Evolutionary conservation across 2,888 invertebrate species (phyloP).

Genomic region (Nemapogon koenigi): DNA sequence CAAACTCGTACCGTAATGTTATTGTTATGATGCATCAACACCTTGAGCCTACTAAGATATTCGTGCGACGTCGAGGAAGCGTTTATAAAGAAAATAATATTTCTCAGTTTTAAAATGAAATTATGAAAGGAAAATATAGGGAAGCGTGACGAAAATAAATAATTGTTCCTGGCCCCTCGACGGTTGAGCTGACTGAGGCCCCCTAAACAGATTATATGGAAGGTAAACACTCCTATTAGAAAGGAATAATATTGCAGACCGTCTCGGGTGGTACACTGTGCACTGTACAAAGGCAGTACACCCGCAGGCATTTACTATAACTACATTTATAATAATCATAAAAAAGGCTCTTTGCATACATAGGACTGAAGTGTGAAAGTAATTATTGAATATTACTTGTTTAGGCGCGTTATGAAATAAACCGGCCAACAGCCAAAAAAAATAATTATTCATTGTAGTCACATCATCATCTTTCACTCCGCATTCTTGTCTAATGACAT

Average conservation of each 20-base stretch:
- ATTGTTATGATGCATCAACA: no score
- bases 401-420: not conserved
- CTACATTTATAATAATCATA: not conserved
- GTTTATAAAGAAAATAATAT: no score
- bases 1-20: no score
- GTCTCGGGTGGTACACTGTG: conserved; percentile 29
- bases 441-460: no score
- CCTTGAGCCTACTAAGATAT: not conserved
- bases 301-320: not conserved
- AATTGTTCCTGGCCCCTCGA: not conserved
- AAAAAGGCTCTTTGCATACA: no score
- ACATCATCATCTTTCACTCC: no score
- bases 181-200: conserved; percentile 13
- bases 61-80: not conserved
- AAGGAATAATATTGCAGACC: conserved; percentile 52
- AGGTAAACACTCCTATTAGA: conserved; percentile 57
- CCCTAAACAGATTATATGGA: conserved; percentile 44
- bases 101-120: no score
- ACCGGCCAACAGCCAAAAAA: not conserved
- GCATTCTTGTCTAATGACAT: no score
- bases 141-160: not conserved
- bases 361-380: not conserved
- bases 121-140: not conserved
- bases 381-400: not conserved
- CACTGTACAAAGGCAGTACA: not conserved